Base-by-base conservation (phyloP, 2,888 invertebrate genomes). In the Pseudococcus longispinus region DNA sequence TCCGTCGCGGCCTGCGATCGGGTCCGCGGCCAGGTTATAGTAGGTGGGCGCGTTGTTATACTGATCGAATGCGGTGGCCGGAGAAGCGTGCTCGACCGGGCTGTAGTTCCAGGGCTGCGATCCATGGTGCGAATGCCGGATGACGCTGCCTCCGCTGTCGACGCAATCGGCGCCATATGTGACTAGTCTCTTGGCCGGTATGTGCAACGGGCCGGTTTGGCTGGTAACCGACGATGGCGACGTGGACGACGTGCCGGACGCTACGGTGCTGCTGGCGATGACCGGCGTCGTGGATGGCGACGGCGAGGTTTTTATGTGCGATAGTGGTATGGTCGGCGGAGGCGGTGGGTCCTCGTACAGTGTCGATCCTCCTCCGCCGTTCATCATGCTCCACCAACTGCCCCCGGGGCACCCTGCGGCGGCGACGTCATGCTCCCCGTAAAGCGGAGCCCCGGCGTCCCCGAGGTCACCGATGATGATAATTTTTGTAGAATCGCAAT, bases 371-470 rank as follows among this genome's bases (percentile, higher is more conserved):
- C 87, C 87, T 92, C 94, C 93, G 92, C 95, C 94, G 94, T 95
- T 95, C 95, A 95, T 95, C 94, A 95, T 95, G 92, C 94, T 93
- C 94, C 95, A 95, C 94, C 95, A 95, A 93, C 94, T 94, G 93
- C 95, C 94, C 93, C 95, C 95, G 94, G 95, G 88, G 88, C 88
- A 88, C 86, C 93, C 93, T 92, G 93, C 93, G 91, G 92, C 93
- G 93, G 94, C 94, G 92, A 93, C 93, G 92, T 93, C 93, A 93
- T 93, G 93, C 92, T 93, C 89, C 87, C 89, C 95, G 94, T 95
- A 95, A 94, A 95, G 94, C 93, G 95, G 94, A 90, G 91, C 91
- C 89, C 92, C 92, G 94, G 94, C 88, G 88, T 89, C 89, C 89
- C 89, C 89, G 89, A 89, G 89, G 88, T 89, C 90, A 89, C 89